These are phyloP conservation scores for Caenorhabditis sinica DNA, from an alignment of 2,888 invertebrate species.

Conservation along the genomic window DNA sequence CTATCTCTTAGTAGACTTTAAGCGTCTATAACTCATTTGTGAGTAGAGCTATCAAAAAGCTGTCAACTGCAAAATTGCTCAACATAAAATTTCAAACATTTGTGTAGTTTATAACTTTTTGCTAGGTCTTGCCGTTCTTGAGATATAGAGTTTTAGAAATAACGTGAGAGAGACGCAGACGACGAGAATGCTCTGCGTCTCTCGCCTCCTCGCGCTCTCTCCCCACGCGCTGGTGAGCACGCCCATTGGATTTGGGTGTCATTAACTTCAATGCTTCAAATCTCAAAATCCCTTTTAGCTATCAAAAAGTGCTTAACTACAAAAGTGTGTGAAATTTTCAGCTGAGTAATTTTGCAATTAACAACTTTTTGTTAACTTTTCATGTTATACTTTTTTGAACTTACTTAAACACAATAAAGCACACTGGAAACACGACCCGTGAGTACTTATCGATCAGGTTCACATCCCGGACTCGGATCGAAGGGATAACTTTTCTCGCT, in stretches of 20 bases:
- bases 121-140: not conserved
- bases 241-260: too few species aligned
- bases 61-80: not conserved
- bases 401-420: constrained; percentile 95
- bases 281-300: not conserved
- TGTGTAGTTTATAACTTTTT: constrained; percentile 1
- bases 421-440: constrained; percentile 94
- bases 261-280: not conserved
- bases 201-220: not conserved
- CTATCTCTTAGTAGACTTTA: too few species aligned
- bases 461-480: constrained; percentile 90
- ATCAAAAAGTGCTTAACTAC: not conserved
- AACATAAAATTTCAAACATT: not conserved
- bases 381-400: constrained; percentile 85
- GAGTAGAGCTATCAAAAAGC: too few species aligned
- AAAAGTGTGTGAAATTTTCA: not conserved
- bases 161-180: not conserved
- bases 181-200: not conserved
- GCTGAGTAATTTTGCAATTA: not conserved
- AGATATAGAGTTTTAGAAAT: not conserved
- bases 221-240: not conserved
- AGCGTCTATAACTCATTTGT: not conserved
- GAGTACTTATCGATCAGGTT: constrained; percentile 98
- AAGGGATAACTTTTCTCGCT: constrained; percentile 72
- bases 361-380: not conserved